Conservation (phyloP, 2,888 invertebrate species). For the Drosophila greeni region DNA sequence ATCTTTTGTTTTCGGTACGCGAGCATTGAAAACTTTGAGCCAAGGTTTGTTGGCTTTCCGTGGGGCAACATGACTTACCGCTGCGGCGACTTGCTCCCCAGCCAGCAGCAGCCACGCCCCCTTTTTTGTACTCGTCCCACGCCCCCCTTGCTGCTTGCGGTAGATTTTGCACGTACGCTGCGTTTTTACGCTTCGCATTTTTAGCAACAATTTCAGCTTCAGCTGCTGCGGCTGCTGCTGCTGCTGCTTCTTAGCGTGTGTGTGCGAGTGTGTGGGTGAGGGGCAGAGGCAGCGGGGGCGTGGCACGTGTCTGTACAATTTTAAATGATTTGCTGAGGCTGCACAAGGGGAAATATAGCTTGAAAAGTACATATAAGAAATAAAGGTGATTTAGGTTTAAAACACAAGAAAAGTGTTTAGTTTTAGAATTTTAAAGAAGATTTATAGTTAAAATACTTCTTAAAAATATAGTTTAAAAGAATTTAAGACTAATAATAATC, state of each 20-base stretch:
- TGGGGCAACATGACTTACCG: conserved; percentile 54
- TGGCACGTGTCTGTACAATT: conserved; percentile 51
- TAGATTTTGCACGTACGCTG: conserved; percentile 71
- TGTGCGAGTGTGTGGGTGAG: conserved; percentile 1
- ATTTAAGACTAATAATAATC: background rate
- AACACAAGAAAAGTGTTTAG: too few species aligned
- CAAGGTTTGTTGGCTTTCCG: conserved; percentile 55
- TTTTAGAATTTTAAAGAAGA: too few species aligned
- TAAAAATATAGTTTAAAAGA: background rate
- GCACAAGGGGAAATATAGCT: background rate
- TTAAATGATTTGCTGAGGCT: conserved; percentile 53
- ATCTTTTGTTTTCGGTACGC: conserved; percentile 68
- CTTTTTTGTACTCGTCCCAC: conserved; percentile 27
- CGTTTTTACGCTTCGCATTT: conserved; percentile 61
- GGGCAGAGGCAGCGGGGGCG: conserved; percentile 5
- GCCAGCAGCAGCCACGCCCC: background rate
- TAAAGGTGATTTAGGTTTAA: background rate
- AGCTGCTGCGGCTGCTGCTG: conserved; percentile 12
- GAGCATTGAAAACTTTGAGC: conserved; percentile 71
- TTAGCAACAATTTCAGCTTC: conserved; percentile 59
- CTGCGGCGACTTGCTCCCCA: background rate
- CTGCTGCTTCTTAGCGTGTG: conserved; percentile 20
- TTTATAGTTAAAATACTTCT: background rate
- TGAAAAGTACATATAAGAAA: background rate
- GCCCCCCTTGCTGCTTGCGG: conserved; percentile 55